A percentile compares a stretch with the other conserved stretches of the same genome.
Conservation (phyloP, 2,888 invertebrate genomes). For the Hedychridium roseum region DNA sequence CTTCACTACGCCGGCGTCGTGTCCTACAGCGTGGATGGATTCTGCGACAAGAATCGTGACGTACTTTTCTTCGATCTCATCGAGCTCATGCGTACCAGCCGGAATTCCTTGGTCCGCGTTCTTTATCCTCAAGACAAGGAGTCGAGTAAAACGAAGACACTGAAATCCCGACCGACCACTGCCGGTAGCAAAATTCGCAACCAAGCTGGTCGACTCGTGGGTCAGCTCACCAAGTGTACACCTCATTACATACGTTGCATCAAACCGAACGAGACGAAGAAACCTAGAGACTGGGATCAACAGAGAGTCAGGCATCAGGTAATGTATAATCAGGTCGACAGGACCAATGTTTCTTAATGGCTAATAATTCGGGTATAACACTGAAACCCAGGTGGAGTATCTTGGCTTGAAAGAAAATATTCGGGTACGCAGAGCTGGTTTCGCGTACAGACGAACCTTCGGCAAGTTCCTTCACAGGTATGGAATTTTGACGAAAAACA, state of each 20-base stretch:
- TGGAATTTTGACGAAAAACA: constrained; percentile 71
- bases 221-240: constrained; percentile 72
- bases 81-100: constrained; percentile 72
- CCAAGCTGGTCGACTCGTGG: constrained; percentile 73
- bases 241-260: constrained; percentile 77
- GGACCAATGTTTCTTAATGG: neutral
- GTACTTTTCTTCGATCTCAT: constrained; percentile 73
- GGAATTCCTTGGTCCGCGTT: constrained; percentile 66
- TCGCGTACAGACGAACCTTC: constrained; percentile 72
- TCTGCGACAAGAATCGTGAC: constrained; percentile 75
- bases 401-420: constrained; percentile 75
- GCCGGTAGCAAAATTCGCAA: constrained; percentile 73
- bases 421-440: constrained; percentile 73
- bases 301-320: constrained; percentile 69
- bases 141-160: constrained; percentile 55
- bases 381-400: constrained; percentile 67
- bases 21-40: constrained; percentile 70
- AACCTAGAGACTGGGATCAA: constrained; percentile 72
- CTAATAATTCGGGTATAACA: neutral
- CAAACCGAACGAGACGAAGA: constrained; percentile 76
- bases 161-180: constrained; percentile 71
- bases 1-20: constrained; percentile 77
- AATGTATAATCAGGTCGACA: neutral
- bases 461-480: constrained; percentile 72
- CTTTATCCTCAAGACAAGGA: constrained; percentile 70